These are phyloP conservation scores for Tetramorium parvispinum DNA, from an alignment of 1,140 invertebrate genomes.

Conservation along the genomic window DNA sequence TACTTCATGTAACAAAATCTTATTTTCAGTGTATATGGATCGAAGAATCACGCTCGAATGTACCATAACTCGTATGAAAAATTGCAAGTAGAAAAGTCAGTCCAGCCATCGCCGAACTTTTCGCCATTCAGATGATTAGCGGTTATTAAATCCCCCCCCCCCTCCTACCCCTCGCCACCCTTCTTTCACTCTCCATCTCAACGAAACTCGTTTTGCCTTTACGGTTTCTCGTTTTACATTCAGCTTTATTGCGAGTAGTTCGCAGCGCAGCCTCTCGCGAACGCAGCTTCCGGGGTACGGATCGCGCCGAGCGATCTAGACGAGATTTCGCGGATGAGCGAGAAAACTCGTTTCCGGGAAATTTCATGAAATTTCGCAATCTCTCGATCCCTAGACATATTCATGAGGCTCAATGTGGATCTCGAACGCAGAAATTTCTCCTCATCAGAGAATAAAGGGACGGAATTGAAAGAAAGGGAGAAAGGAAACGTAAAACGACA, in stretches of 20 bases:
- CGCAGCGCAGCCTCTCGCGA: background rate
- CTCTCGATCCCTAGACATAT: background rate
- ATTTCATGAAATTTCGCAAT: background rate
- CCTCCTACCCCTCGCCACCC: background rate
- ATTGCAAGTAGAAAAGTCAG: background rate
- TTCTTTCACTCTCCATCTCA: conserved; percentile 26
- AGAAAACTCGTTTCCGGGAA: conserved; percentile 24
- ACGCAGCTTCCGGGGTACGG: conserved; percentile 35
- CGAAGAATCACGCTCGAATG: background rate
- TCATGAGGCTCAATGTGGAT: background rate
- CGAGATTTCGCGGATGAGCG: conserved; percentile 11
- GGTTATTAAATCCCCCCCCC: conserved; percentile 5
- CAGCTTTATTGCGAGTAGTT: conserved; percentile 57
- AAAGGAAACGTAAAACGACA: background rate
- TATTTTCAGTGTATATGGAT: too few species aligned
- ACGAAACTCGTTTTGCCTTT: conserved; percentile 27
- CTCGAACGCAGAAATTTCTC: background rate
- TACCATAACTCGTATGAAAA: background rate
- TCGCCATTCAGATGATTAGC: conserved; percentile 55
- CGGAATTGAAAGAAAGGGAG: background rate
- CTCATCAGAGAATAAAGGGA: background rate
- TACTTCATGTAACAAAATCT: too few species aligned
- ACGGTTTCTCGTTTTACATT: conserved; percentile 62
- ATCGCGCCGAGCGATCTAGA: background rate
- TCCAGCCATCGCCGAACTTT: conserved; percentile 24